phyloP scores from a whole-genome alignment of 2,888 invertebrate genomes.

The Sympetrum striolatum region DNA sequence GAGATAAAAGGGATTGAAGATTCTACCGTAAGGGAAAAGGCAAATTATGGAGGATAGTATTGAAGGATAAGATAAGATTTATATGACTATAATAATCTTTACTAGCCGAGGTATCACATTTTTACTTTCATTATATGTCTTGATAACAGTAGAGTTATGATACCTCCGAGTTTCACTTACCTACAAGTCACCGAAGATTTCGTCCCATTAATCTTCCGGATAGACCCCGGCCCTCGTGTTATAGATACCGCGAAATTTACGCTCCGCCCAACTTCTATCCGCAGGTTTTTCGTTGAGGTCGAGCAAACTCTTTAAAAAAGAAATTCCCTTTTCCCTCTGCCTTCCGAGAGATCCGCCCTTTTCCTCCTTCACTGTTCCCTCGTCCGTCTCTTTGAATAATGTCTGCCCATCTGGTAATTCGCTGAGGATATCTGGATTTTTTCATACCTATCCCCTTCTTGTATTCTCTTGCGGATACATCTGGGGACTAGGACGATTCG shows the following conservation, averaged over 20 bases:
- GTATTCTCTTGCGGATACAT: not conserved
- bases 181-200: not conserved
- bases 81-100: too few species aligned
- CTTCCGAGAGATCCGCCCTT: not conserved
- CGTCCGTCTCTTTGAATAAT: not conserved
- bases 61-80: too few species aligned
- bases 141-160: too few species aligned
- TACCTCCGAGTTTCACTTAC: too few species aligned
- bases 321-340: not conserved
- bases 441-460: not conserved
- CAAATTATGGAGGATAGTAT: too few species aligned
- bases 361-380: not conserved
- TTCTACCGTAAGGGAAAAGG: too few species aligned
- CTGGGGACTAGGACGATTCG: too few species aligned
- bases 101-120: too few species aligned
- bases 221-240: not conserved
- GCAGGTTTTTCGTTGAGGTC: not conserved
- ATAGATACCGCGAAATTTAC: not conserved
- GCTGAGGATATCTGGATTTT: not conserved
- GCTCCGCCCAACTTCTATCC: not conserved
- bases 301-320: not conserved
- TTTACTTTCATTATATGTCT: too few species aligned
- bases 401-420: not conserved
- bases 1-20: too few species aligned
- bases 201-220: not conserved